Conservation (phyloP, 2,888 invertebrate genomes). For the Pachycephus smyrnensis region DNA sequence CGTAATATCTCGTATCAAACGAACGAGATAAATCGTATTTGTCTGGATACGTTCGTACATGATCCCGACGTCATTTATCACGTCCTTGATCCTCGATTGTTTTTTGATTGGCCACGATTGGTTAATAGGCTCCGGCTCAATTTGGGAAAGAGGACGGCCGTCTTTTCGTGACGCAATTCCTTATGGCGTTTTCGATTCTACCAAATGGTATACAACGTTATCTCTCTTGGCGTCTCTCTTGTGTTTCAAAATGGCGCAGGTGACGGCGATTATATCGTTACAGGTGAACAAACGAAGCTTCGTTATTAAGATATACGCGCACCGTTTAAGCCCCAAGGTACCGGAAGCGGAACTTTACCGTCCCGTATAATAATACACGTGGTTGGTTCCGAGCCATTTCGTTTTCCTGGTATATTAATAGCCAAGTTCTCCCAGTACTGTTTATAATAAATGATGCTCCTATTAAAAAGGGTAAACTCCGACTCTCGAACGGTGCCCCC, state of each 20-base stretch:
- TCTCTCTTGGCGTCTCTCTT: no score
- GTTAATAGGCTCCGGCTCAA: conserved; percentile 23
- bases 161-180: no score
- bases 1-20: no score
- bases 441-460: conserved; percentile 5
- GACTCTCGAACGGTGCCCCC: no score
- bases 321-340: neutral
- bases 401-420: conserved; percentile 30
- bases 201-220: no score
- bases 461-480: no score
- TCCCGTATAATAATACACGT: conserved; percentile 32
- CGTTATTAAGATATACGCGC: no score
- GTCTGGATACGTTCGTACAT: neutral
- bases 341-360: neutral
- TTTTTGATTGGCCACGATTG: conserved; percentile 32
- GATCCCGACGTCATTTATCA: neutral
- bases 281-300: no score
- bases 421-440: neutral
- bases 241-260: no score
- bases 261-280: no score
- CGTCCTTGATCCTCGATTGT: conserved; percentile 47
- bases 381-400: conserved; percentile 32
- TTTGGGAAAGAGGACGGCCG: neutral
- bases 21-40: neutral
- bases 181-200: no score